These are phyloP conservation scores for Caenorhabditis sp. DNA, from an alignment of 2,888 invertebrate genomes.

Conservation along the genomic window DNA sequence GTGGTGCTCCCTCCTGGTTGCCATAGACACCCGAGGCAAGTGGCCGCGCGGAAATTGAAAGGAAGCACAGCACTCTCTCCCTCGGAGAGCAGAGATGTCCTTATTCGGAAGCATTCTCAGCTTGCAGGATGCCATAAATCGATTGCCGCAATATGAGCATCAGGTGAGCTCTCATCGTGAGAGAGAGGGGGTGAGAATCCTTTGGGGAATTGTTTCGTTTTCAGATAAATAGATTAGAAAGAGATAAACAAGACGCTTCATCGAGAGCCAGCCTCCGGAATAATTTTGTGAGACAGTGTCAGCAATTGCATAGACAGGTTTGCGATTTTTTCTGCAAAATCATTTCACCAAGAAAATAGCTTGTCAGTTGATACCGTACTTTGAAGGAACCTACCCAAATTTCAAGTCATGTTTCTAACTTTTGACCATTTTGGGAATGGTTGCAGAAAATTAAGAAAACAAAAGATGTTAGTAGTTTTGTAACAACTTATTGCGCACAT, in stretches of 20 bases:
- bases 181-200: not conserved
- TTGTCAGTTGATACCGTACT: too few relatives aligned
- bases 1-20: constrained; percentile 40
- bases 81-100: constrained; percentile 49
- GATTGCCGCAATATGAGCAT: constrained; percentile 68
- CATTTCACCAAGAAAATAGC: too few relatives aligned
- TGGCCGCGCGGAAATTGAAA: constrained; percentile 8
- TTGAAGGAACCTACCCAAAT: too few relatives aligned
- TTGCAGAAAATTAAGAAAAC: too few relatives aligned
- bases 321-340: not conserved
- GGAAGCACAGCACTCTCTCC: constrained; percentile 1
- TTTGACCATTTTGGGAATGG: too few relatives aligned
- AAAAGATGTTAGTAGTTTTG: too few relatives aligned
- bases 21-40: constrained; percentile 37
- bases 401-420: too few relatives aligned
- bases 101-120: constrained; percentile 67
- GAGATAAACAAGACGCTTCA: constrained; percentile 45
- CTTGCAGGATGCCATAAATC: constrained; percentile 66
- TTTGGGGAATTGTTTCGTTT: constrained; percentile 3
- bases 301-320: constrained; percentile 68
- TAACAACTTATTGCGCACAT: too few relatives aligned
- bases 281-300: constrained; percentile 62
- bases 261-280: constrained; percentile 38
- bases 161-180: constrained; percentile 64
- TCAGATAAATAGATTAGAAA: constrained; percentile 65